Evolutionary conservation across 2,888 invertebrate species (phyloP).

Genomic region (Chirona hameri): DNA sequence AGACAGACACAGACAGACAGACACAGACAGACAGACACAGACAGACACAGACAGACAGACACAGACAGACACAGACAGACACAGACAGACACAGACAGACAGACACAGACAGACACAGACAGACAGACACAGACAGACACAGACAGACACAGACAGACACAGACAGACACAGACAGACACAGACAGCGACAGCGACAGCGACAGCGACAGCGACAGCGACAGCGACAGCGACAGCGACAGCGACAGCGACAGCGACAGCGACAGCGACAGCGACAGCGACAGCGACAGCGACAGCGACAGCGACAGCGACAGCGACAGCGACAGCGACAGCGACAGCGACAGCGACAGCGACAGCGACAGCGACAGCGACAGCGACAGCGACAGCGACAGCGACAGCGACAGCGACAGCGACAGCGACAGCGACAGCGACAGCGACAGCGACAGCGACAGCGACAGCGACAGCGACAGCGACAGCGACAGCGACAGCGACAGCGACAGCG

Average conservation of each 20-base stretch:
- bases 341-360: conserved; percentile 22
- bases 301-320: conserved; percentile 11
- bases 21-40: no score
- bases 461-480: conserved; percentile 22
- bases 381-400: conserved; percentile 11
- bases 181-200: conserved; percentile 3
- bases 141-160: no score
- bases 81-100: no score
- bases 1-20: no score
- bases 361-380: conserved; percentile 11
- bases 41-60: no score
- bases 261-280: conserved; percentile 11
- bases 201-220: conserved; percentile 11
- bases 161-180: no score
- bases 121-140: no score
- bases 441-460: conserved; percentile 11
- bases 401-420: conserved; percentile 22
- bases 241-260: conserved; percentile 11
- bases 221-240: conserved; percentile 22
- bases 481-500: conserved; percentile 11
- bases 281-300: conserved; percentile 22
- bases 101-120: no score
- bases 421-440: conserved; percentile 11
- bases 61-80: no score
- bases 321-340: conserved; percentile 11